Evolutionary conservation across 2,888 invertebrate genomes (phyloP), one percentile per base, ranked within the genome.

Genomic region (Pristionchus mayeri): DNA sequence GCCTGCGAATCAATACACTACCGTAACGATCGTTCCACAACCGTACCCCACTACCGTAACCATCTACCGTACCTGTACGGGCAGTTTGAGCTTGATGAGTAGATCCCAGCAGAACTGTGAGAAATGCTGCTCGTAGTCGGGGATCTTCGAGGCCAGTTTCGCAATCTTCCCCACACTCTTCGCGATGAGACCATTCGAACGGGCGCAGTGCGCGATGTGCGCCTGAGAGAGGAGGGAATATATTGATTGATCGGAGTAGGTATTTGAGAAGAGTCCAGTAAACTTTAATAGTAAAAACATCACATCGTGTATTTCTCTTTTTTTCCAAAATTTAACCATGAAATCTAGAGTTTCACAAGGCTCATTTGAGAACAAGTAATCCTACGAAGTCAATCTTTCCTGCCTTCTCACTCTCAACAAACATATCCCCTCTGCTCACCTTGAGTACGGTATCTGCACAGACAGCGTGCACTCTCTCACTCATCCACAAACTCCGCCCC

Each of bases 71-170:
- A 89, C 90, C 83, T 87, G 81, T 18, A 84, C 85, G 1, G 88
- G 81, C 50, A 93, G 86, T 84, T 93, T 93, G 57, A 93, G 63
- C 50, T 90, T 89, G 30, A 93, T 85, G 24, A 93, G 87, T 3
- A 93, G 85, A 81, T 93, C 90, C 90, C 91, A 93, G 81, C 92
- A 92, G 82, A 92, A 93, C 50, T 89, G 88, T 48, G 89, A 90
- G 85, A 93, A 93, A 48, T 89, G 87, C 37, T 91, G 89, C 63
- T 92, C 92, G 48, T 89, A 80, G 57, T 92, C 91, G 2, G 91
- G 88, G 21, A 90, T 87, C 85, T 92, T 91, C 7, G 82, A 52
- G 9, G 90, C 91, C 79, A 92, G 48, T 80, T 92, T 93, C 7
- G 91, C 86, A 21, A 90, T 87, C 76, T 90, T 89, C 44, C 86